Conservation (phyloP, 2,113 vertebrate genomes). For the Xyrauchen texanus region DNA sequence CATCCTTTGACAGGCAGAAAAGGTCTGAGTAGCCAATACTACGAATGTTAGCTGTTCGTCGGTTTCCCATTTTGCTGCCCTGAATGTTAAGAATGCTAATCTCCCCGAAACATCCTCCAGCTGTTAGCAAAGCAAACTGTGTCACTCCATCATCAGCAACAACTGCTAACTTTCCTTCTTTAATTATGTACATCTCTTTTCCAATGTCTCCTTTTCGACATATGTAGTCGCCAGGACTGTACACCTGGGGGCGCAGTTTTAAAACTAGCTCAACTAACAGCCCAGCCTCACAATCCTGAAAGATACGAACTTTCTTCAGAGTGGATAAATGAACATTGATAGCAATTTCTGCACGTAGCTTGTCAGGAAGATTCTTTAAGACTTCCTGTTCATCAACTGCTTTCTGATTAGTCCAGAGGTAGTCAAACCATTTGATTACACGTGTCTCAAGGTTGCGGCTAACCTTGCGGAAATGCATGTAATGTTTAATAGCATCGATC, state of each 20-base stretch:
- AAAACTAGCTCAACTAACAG: constrained; percentile 92
- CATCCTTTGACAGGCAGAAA: constrained; percentile 95
- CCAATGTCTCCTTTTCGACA: constrained; percentile 95
- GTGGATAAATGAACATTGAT: constrained; percentile 95
- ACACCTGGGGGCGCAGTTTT: constrained; percentile 91
- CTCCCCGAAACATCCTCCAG: constrained; percentile 94
- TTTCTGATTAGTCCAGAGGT: constrained; percentile 95
- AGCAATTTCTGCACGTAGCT: constrained; percentile 92
- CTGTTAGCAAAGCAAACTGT: constrained; percentile 86
- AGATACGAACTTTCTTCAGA: constrained; percentile 93
- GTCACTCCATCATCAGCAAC: constrained; percentile 90
- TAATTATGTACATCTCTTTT: constrained; percentile 98
- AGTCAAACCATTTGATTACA: constrained; percentile 97
- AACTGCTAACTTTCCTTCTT: constrained; percentile 91
- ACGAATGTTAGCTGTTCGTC: constrained; percentile 92
- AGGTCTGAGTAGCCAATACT: constrained; percentile 96
- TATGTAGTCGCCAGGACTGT: constrained; percentile 94
- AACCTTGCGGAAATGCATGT: constrained; percentile 96
- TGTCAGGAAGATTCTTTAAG: constrained; percentile 92
- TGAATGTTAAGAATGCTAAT: constrained; percentile 97
- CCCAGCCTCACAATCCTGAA: constrained; percentile 94
- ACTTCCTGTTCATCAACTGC: constrained; percentile 89
- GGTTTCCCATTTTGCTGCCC: constrained; percentile 97
- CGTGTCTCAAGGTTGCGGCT: constrained; percentile 90
- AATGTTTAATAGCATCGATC: constrained; percentile 91